These are phyloP conservation scores for Hiodon alosoides DNA, from an alignment of 2,113 vertebrate genomes.

Conservation along the genomic window DNA sequence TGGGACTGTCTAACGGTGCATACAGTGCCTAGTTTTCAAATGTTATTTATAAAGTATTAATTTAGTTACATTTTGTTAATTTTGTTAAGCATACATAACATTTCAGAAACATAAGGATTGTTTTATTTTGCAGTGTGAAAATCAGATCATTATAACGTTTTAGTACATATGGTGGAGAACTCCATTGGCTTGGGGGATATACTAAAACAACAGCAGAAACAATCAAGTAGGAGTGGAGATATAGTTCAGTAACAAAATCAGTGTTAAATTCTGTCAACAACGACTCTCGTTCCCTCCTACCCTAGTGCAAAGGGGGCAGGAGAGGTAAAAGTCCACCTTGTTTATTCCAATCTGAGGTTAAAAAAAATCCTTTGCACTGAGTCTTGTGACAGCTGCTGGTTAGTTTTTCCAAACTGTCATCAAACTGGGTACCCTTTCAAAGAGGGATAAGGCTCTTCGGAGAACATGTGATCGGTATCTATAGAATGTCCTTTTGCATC, in stretches of 20 bases:
- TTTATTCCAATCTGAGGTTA: neutral
- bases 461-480: slow-evolving; percentile 3
- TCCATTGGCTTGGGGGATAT: too few species aligned
- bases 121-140: too few species aligned
- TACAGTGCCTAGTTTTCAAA: too few species aligned
- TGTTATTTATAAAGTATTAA: too few species aligned
- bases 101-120: too few species aligned
- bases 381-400: neutral
- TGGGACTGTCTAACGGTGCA: too few species aligned
- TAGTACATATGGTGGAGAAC: too few species aligned
- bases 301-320: neutral
- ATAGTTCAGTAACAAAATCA: neutral
- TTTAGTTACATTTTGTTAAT: too few species aligned
- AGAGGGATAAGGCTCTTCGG: neutral
- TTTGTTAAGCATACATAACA: too few species aligned
- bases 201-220: too few species aligned
- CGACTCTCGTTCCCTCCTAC: neutral
- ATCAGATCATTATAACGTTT: too few species aligned
- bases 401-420: slow-evolving; percentile 12
- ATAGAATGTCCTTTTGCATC: slow-evolving; percentile 13
- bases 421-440: neutral
- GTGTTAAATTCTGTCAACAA: neutral
- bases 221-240: too few species aligned
- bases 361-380: neutral
- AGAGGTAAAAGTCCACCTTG: neutral